phyloP scores from a whole-genome alignment of 2,888 invertebrate genomes.

The Drosophila vallismaia region DNA sequence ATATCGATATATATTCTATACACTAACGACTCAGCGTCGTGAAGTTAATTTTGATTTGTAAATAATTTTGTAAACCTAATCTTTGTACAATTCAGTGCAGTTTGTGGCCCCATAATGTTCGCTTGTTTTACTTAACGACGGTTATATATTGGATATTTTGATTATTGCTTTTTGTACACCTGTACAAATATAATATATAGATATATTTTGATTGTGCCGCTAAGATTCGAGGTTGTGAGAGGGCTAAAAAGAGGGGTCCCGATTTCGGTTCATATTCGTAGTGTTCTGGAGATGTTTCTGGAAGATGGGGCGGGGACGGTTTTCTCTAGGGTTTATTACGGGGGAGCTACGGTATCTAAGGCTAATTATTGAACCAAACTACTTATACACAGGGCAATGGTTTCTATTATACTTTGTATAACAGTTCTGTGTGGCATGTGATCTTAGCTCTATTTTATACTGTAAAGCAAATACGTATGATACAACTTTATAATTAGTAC shows the following conservation, averaged over 20 bases:
- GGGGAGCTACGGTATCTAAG: slow-evolving; percentile 11
- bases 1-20: slow-evolving; percentile 29
- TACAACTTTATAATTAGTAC: slow-evolving; percentile 48
- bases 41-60: slow-evolving; percentile 9
- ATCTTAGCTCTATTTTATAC: slow-evolving; percentile 39
- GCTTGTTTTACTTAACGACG: slow-evolving; percentile 13
- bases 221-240: slow-evolving; percentile 30
- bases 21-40: slow-evolving; percentile 42
- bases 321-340: neutral
- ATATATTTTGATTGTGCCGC: slow-evolving; percentile 41
- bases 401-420: slow-evolving; percentile 8
- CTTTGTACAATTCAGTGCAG: slow-evolving; percentile 42
- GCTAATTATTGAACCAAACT: slow-evolving; percentile 54
- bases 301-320: slow-evolving; percentile 10
- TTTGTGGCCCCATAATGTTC: slow-evolving; percentile 25
- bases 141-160: slow-evolving; percentile 17
- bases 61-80: slow-evolving; percentile 15
- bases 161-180: slow-evolving; percentile 7
- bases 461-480: slow-evolving; percentile 41
- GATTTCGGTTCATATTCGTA: slow-evolving; percentile 31
- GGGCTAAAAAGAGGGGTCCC: slow-evolving; percentile 6
- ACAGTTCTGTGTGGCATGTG: slow-evolving; percentile 20
- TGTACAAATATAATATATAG: slow-evolving; percentile 9
- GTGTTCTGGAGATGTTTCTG: slow-evolving; percentile 31
- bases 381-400: slow-evolving; percentile 48